Conservation (phyloP, 1,140 invertebrate species). For the Asbolus verrucosus region DNA sequence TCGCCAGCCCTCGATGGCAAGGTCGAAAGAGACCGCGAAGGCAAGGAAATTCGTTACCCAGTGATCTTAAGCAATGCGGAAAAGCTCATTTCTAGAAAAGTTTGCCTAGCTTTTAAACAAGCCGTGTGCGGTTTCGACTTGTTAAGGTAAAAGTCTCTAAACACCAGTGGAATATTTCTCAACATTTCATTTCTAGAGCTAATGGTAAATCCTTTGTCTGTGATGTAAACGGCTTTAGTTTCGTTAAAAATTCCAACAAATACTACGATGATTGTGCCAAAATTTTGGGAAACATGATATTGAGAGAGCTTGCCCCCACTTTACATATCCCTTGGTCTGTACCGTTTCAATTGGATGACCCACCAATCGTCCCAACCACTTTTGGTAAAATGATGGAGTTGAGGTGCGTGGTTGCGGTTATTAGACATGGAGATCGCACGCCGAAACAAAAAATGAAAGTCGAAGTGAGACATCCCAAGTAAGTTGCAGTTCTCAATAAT, state of each 20-base stretch:
- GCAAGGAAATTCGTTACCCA: constrained; percentile 98
- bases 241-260: constrained; percentile 99
- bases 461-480: constrained; percentile 98
- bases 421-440: constrained; percentile 97
- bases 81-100: constrained; percentile 98
- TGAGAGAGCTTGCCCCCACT: constrained; percentile 92
- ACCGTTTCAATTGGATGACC: constrained; percentile 97
- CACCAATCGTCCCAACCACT: constrained; percentile 98
- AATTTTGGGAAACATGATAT: constrained; percentile 91
- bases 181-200: constrained; percentile 74
- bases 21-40: constrained; percentile 97
- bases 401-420: constrained; percentile 97
- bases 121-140: constrained; percentile 99
- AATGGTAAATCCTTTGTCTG: constrained; percentile 99
- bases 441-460: constrained; percentile 99
- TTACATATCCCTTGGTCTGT: constrained; percentile 97
- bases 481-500: constrained; percentile 59
- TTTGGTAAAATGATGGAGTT: constrained; percentile 99
- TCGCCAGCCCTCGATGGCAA: constrained; percentile 98
- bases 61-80: constrained; percentile 97
- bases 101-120: constrained; percentile 98
- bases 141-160: constrained; percentile 73
- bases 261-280: constrained; percentile 99
- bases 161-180: not conserved
- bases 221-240: constrained; percentile 99